Percentiles rank a stretch among this genome's conserved stretches.
These are phyloP conservation scores for Dendroctonus ponderosae DNA, from an alignment of 1,140 invertebrate species.

Conservation along the genomic window DNA sequence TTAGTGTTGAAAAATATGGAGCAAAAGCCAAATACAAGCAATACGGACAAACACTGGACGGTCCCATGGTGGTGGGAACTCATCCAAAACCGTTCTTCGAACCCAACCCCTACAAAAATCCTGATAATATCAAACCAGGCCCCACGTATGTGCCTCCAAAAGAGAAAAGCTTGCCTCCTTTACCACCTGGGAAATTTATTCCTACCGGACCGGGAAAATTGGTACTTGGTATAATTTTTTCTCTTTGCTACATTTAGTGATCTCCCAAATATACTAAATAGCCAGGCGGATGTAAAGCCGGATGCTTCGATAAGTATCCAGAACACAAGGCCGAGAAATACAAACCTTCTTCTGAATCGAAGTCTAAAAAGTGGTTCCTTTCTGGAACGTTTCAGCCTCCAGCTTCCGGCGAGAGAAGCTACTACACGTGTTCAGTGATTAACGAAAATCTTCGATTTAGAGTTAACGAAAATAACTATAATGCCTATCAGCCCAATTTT, in stretches of 20 bases:
- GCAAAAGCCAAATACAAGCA: slow-evolving; percentile 41
- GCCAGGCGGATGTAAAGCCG: slow-evolving; percentile 40
- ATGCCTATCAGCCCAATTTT: slow-evolving; percentile 37
- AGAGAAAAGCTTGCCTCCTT: slow-evolving; percentile 26
- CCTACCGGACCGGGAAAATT: slow-evolving; percentile 46
- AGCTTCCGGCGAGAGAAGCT: slow-evolving; percentile 38
- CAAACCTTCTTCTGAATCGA: slow-evolving; percentile 16
- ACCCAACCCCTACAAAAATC: slow-evolving; percentile 43
- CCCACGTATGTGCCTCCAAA: slow-evolving; percentile 40
- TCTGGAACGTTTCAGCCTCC: slow-evolving; percentile 40
- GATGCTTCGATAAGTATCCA: slow-evolving; percentile 46
- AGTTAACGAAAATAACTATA: slow-evolving; percentile 40
- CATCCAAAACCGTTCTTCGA: slow-evolving; percentile 43
- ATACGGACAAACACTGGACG: slow-evolving; percentile 33
- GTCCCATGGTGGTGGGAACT: slow-evolving; percentile 38
- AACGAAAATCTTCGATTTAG: slow-evolving; percentile 37
- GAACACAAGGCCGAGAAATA: slow-evolving; percentile 41
- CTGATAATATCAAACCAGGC: slow-evolving; percentile 36
- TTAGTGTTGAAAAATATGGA: slow-evolving; percentile 41
- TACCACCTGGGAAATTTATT: slow-evolving; percentile 38
- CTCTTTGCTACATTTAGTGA: background rate
- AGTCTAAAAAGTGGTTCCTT: slow-evolving; percentile 19
- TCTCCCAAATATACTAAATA: background rate
- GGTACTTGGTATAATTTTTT: slow-evolving; percentile 30
- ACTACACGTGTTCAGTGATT: slow-evolving; percentile 40